phyloP scores from a whole-genome alignment of 2,113 vertebrate species.

The Osmerus eperlanus region DNA sequence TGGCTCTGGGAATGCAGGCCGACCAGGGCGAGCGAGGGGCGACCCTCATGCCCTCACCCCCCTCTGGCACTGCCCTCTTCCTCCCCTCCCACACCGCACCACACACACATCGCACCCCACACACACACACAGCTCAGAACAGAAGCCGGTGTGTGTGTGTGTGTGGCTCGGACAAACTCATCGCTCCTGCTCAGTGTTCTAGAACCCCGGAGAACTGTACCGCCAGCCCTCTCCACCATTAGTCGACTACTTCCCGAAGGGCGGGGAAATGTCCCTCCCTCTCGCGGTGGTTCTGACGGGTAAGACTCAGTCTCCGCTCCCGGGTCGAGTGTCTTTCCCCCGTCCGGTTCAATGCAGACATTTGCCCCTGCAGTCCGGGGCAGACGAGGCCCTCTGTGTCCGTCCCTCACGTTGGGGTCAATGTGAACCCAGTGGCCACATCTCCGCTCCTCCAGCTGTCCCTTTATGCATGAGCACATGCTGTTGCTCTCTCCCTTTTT shows the following conservation, averaged over 20 bases:
- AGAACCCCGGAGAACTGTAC: conserved; percentile 15
- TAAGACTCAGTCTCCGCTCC: too few species aligned
- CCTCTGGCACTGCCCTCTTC: too few species aligned
- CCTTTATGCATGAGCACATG: conserved; percentile 7
- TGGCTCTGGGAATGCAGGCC: too few species aligned
- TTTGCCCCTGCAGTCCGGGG: too few species aligned
- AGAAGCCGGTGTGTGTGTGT: neutral
- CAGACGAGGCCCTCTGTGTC: neutral
- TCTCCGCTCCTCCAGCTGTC: neutral
- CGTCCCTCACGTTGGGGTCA: neutral
- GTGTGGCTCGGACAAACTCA: conserved; percentile 31
- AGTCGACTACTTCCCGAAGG: neutral
- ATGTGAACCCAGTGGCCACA: neutral
- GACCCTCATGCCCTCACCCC: too few species aligned
- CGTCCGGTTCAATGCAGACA: too few species aligned
- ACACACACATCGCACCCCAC: too few species aligned
- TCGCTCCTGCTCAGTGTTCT: conserved; percentile 25
- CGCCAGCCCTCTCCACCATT: conserved; percentile 38
- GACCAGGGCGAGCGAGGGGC: too few species aligned
- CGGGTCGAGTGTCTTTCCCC: too few species aligned
- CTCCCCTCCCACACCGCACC: too few species aligned
- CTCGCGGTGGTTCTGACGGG: too few species aligned
- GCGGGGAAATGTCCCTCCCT: neutral
- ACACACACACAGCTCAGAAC: too few species aligned
- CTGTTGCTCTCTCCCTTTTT: neutral